Percentiles rank a stretch among this genome's conserved stretches.
Conservation (phyloP, 1,140 invertebrate genomes). For the Cephus cinctus region DNA sequence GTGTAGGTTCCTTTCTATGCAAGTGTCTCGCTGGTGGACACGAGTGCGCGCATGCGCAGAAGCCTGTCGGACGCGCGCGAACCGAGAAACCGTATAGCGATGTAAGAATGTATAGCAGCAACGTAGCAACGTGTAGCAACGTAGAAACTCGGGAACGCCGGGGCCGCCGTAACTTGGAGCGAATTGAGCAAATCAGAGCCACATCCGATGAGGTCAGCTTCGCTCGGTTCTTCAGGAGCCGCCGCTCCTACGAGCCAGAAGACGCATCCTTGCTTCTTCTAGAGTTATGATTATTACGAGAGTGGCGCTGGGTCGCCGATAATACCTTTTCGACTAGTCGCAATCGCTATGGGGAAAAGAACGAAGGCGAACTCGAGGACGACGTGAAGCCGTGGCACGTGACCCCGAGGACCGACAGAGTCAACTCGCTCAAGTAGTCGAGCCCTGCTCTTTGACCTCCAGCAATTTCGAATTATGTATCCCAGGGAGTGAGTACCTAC, state of each 20-base stretch:
- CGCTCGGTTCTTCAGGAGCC: slow-evolving; percentile 33
- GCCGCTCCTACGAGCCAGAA: no score
- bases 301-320: no score
- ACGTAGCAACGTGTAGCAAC: no score
- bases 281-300: no score
- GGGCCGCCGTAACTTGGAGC: slow-evolving; percentile 35
- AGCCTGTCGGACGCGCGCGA: slow-evolving; percentile 8
- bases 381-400: slow-evolving; percentile 47
- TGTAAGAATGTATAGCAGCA: no score
- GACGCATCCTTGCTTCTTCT: no score
- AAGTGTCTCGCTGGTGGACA: slow-evolving; percentile 27
- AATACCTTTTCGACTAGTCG: no score
- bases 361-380: background rate
- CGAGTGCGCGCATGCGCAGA: slow-evolving; percentile 27
- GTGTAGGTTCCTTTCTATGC: slow-evolving; percentile 43
- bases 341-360: no score
- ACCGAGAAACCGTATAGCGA: background rate
- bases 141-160: no score
- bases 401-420: slow-evolving; percentile 48
- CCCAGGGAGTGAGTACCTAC: slow-evolving; percentile 47
- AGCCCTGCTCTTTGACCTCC: slow-evolving; percentile 52
- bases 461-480: slow-evolving; percentile 54
- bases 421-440: slow-evolving; percentile 56
- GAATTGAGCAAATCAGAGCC: slow-evolving; percentile 55
- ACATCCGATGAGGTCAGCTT: slow-evolving; percentile 54